Evolutionary conservation across 2,113 vertebrate species (phyloP).

Genomic region (Callipepla squamata): DNA sequence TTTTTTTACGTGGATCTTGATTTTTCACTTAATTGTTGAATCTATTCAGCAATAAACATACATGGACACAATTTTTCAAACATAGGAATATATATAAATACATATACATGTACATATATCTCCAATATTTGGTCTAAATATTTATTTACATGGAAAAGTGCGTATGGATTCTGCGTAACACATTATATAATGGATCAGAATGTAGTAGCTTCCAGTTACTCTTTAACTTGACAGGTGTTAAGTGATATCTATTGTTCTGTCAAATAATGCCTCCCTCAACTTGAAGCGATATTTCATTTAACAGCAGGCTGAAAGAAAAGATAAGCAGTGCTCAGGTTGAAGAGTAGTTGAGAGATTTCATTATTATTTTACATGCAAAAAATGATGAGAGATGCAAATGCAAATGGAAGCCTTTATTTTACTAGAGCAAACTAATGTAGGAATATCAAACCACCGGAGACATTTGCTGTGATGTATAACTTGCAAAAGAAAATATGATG

Average conservation of each 20-base stretch:
- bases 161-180: conserved; percentile 61
- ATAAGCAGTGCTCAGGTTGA: not conserved
- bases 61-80: not conserved
- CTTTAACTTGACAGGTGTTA: conserved; percentile 59
- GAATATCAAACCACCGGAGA: conserved; percentile 40
- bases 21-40: conserved; percentile 52
- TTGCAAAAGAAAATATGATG: not conserved
- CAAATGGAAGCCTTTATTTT: conserved; percentile 23
- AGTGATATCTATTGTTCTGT: conserved; percentile 57
- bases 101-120: not conserved
- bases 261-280: conserved; percentile 16
- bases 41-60: not conserved
- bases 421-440: not conserved
- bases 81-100: not conserved
- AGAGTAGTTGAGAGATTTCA: not conserved
- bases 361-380: conserved; percentile 13
- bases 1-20: conserved; percentile 28
- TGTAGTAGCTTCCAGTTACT: conserved; percentile 52
- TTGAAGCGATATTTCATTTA: not conserved
- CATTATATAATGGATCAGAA: conserved; percentile 33
- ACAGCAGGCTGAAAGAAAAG: not conserved
- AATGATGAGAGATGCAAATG: conserved; percentile 4
- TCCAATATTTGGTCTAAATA: conserved; percentile 41
- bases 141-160: conserved; percentile 50
- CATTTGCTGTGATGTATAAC: not conserved